Evolutionary conservation across 2,113 vertebrate genomes (phyloP), one percentile per base, ranked within the genome.

Genomic region (Enhydra lutris): DNA sequence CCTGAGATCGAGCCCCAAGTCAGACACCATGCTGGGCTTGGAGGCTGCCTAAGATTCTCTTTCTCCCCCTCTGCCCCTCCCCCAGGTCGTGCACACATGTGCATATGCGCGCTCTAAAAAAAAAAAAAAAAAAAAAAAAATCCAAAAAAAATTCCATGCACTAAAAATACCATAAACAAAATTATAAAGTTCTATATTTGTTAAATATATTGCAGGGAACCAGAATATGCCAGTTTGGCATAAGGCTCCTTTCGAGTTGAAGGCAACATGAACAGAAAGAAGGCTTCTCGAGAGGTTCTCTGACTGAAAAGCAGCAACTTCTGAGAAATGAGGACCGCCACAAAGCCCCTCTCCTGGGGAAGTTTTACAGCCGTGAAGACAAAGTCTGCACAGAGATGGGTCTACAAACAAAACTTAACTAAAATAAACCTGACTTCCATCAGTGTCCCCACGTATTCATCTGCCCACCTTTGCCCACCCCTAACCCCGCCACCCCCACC

Each of bases 91-190:
- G 26, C 61, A 29, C 4, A 13, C 12, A 6, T 13, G 26, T 26
- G 59, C 29, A 31, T 29, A 6, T 11, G 11, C 26, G 11, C 61
- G 15, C 29, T 65, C 29, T 65, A 65, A 65, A 59, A 59, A 61
- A 61, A 15, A 34, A 67, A 67, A 65, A 65, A 59, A 59, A 61
- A 59, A 61, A 61, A 15, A 34, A 67, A 67, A 67, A 65, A 65
- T 15, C 63, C 63, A 52, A 31, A 31, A 34, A 65, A 34, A 67
- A 1, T 67, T 67, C 31, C 63, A 34, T 17, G 63, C 63, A 67
- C 31, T 50, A 83, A 93, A 95, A 89, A 89, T 42, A 59, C 31
- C 50, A 95, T 34, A 73, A 93, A 78, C 34, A 91, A 91, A 92
- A 73, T 79, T 67, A 36, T 34, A 24, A 76, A 83, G 31, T 34